phyloP scores from a whole-genome alignment of 1,140 invertebrate genomes.

The Apis laboriosa region DNA sequence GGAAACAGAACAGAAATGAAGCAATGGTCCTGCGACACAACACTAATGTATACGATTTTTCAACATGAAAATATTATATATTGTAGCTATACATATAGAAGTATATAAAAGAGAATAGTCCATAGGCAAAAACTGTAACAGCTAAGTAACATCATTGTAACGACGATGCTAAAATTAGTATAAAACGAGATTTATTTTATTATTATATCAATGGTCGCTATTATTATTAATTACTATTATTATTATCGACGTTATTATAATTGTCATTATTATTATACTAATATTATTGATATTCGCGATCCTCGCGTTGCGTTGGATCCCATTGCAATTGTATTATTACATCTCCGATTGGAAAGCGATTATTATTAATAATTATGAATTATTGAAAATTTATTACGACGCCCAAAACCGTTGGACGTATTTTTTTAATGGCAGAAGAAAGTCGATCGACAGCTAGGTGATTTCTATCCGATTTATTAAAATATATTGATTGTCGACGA shows the following conservation, averaged over 20 bases:
- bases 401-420: slow-evolving; percentile 47
- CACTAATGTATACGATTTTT: slow-evolving; percentile 82
- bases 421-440: slow-evolving; percentile 61
- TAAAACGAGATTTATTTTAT: slow-evolving; percentile 65
- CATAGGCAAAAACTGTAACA: slow-evolving; percentile 75
- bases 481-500: slow-evolving; percentile 41
- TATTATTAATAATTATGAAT: slow-evolving; percentile 60
- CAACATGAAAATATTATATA: slow-evolving; percentile 81
- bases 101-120: slow-evolving; percentile 75
- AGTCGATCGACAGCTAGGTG: slow-evolving; percentile 53
- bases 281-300: slow-evolving; percentile 48
- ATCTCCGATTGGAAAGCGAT: slow-evolving; percentile 25
- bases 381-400: slow-evolving; percentile 73
- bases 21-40: slow-evolving; percentile 79
- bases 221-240: slow-evolving; percentile 70
- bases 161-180: slow-evolving; percentile 70
- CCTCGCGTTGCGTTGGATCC: slow-evolving; percentile 39
- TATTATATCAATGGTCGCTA: slow-evolving; percentile 72
- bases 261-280: slow-evolving; percentile 5
- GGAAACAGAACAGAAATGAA: slow-evolving; percentile 69
- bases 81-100: slow-evolving; percentile 80
- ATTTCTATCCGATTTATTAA: slow-evolving; percentile 67
- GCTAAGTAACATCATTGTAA: slow-evolving; percentile 77
- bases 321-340: slow-evolving; percentile 58
- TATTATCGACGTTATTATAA: slow-evolving; percentile 56